Evolutionary conservation across 2,888 invertebrate species (phyloP).

Genomic region (Eulithis testata): DNA sequence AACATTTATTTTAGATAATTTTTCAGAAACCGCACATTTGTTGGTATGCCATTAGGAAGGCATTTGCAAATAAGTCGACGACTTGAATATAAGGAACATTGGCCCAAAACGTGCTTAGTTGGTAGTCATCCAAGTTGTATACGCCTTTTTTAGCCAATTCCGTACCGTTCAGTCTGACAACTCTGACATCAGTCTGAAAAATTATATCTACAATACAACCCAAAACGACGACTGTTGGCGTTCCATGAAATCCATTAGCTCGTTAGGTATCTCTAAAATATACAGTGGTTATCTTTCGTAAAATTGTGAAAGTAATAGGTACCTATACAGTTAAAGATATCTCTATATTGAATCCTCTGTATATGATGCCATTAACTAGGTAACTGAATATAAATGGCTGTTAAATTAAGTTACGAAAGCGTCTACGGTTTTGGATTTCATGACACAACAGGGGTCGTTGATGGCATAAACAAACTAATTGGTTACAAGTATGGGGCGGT

Average conservation of each 20-base stretch:
- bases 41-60: slow-evolving; percentile 15
- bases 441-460: slow-evolving; percentile 48
- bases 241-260: background rate
- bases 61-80: slow-evolving; percentile 18
- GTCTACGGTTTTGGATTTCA: slow-evolving; percentile 54
- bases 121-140: slow-evolving; percentile 32
- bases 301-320: no score
- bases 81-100: slow-evolving; percentile 10
- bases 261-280: background rate
- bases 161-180: slow-evolving; percentile 11
- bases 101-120: slow-evolving; percentile 29
- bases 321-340: no score
- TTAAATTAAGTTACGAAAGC: slow-evolving; percentile 63
- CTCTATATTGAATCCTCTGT: background rate
- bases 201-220: slow-evolving; percentile 2
- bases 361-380: slow-evolving; percentile 44
- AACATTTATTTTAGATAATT: background rate
- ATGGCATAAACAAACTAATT: slow-evolving; percentile 42
- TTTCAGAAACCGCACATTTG: slow-evolving; percentile 1
- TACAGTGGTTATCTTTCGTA: no score
- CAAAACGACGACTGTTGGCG: background rate
- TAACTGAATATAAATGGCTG: slow-evolving; percentile 60
- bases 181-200: slow-evolving; percentile 20
- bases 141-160: slow-evolving; percentile 19
- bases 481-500: background rate